Evolutionary conservation across 2,113 vertebrate species (phyloP).

Genomic region (Excalfactoria chinensis): DNA sequence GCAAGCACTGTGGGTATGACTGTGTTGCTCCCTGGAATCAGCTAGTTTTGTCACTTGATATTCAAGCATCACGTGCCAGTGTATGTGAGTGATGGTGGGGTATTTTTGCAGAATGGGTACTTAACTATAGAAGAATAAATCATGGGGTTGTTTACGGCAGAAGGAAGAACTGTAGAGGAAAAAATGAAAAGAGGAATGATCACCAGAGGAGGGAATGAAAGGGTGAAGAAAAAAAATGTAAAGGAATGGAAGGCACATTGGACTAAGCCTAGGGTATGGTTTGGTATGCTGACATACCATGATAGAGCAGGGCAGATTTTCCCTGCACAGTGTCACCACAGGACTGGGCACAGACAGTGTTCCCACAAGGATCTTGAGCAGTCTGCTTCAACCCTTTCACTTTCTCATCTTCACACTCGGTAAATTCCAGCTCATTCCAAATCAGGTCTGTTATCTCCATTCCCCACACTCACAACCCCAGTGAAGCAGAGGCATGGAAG

Average conservation of each 20-base stretch:
- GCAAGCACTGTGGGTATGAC: neutral
- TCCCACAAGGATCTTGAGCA: neutral
- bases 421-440: neutral
- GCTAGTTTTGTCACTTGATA: neutral
- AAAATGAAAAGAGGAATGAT: neutral
- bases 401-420: neutral
- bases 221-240: neutral
- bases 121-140: neutral
- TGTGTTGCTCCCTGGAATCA: neutral
- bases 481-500: neutral
- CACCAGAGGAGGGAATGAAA: accelerated
- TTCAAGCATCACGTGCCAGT: neutral
- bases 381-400: neutral
- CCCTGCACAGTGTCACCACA: neutral
- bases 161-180: neutral
- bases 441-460: accelerated
- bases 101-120: neutral
- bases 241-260: neutral
- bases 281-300: neutral
- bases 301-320: neutral
- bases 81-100: accelerated
- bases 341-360: neutral
- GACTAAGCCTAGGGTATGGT: neutral
- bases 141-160: no score
- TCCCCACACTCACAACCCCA: neutral